Evolutionary conservation across 1,140 invertebrate species (phyloP), one percentile per base, ranked within the genome.

Genomic region (Lordiphosa mommai): DNA sequence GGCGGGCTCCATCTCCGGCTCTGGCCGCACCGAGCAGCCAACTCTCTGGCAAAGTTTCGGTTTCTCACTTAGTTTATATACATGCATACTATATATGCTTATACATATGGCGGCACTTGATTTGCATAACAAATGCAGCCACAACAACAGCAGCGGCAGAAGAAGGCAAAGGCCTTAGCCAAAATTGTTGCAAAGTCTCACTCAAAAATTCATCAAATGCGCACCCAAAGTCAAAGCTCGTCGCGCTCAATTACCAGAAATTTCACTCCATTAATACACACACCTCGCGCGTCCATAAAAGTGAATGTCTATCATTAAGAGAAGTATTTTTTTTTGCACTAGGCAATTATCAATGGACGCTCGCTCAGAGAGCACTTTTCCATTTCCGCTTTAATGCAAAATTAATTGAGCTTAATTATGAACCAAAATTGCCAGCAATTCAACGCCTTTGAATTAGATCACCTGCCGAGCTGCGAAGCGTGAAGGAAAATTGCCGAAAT

Each of bases 241-340:
- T 70, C 61, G 49, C 65, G 76, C 65, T 82, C 74, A 84, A 80
- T 80, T 84, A 84, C 74, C 41, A 68, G 57, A 82, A 84, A 80
- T 80, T 80, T 80, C 76, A 80, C 76, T 84, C 76, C 77, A 80
- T 80, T 80, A 80, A 82, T 55, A 63, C 66, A 76, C 66, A 80
- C 77, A 84, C 77, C 77, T 84, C 67, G 55, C 55, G 56, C 55
- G 40, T 50, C 58, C 77, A 72, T 82, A 77, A 84, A 82, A 84
- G 63, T 77, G 77, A 82, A 82, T 82, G 77, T 82, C 77, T 82
- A 84, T 84, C 77, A 82, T 82, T 82, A 84, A 77, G 58, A 74
- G 61, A 66, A 61, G 57, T 57, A 57, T 34, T 46, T 52, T 60
- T 53, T 51, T 47, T 30, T 14, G 9, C 34, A 30, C 29, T 13